Evolutionary conservation across 1,140 invertebrate species (phyloP), one percentile per base, ranked within the genome.

Genomic region (Diorhabda sublineata): DNA sequence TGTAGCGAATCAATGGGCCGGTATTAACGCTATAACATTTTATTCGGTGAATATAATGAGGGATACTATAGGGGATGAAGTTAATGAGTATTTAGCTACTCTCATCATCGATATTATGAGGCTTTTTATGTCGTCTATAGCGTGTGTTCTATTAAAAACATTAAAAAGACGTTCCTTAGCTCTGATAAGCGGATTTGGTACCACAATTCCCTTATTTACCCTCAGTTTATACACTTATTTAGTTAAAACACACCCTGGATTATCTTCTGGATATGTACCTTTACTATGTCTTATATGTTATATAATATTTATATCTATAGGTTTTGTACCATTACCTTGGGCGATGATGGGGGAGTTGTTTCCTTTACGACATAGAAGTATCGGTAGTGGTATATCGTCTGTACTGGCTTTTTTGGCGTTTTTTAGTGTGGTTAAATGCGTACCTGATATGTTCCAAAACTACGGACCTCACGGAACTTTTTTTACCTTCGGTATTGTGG

Each of bases 361-460:
- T 69, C 84, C 87, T 3, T 80, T 82, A 3, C 82, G 81, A 68
- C 81, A 84, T 5, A 77, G 87, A 64, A 87, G 86, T 26, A 70
- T 87, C 3, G 87, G 87, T 2, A 86, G 86, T 4, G 87, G 88
- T 2, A 82, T 91, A 56, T 86, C 87, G 65, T 85, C 89, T 2
- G 84, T 86, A 11, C 85, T 87, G 26, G 87, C 86, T 9, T 92
- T 91, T 81, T 71, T 86, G 0, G 84, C 85, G 41, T 89, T 89
- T 41, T 93, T 92, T 78, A 69, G 86, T 26, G 87, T 91, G 2
- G 90, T 92, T 4, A 92, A 92, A 81, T 86, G 87, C 26, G 89
- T 87, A 67, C 87, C 87, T 2, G 80, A 80, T 2, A 81, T 92
- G 81, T 85, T 90, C 74, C 72, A 79, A 0, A 69, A 77, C 58